Evolutionary conservation across 2,888 invertebrate genomes (phyloP).

Genomic region (Caenorhabditis macrosperma): DNA sequence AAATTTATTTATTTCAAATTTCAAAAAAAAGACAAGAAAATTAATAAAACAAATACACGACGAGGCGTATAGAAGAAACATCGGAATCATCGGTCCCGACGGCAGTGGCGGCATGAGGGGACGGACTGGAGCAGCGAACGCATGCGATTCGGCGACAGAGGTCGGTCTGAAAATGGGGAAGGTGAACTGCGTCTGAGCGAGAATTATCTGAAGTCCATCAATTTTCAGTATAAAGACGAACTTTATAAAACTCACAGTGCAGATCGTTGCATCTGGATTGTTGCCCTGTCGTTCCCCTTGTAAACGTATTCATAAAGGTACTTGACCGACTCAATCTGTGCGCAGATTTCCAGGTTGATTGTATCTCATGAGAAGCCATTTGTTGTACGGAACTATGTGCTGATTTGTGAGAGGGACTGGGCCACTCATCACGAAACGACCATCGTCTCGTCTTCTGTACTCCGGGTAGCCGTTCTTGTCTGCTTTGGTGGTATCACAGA

Average conservation of each 20-base stretch:
- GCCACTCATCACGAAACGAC: constrained; percentile 22
- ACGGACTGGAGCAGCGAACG: constrained; percentile 27
- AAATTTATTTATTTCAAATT: no score
- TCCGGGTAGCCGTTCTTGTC: constrained; percentile 79
- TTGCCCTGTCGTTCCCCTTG: constrained; percentile 9
- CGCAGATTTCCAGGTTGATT: constrained; percentile 76
- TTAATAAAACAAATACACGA: no score
- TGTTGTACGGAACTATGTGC: constrained; percentile 80
- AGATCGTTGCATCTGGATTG: no score
- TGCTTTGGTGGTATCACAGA: constrained; percentile 72
- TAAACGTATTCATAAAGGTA: constrained; percentile 23
- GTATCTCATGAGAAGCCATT: constrained; percentile 62
- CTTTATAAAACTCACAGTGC: no score
- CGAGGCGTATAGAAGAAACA: no score
- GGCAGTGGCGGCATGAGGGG: not conserved
- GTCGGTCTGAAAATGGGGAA: constrained; percentile 59
- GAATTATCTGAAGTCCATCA: no score
- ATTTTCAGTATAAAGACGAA: no score
- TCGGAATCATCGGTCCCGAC: no score
- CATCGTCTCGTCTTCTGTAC: constrained; percentile 77
- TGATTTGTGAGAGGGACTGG: constrained; percentile 66
- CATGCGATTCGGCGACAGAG: constrained; percentile 47
- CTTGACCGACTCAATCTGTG: constrained; percentile 67
- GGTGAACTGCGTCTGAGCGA: no score
- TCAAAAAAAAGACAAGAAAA: no score